Evolutionary conservation across 1,140 invertebrate species (phyloP).

Genomic region (Ips nitidus): DNA sequence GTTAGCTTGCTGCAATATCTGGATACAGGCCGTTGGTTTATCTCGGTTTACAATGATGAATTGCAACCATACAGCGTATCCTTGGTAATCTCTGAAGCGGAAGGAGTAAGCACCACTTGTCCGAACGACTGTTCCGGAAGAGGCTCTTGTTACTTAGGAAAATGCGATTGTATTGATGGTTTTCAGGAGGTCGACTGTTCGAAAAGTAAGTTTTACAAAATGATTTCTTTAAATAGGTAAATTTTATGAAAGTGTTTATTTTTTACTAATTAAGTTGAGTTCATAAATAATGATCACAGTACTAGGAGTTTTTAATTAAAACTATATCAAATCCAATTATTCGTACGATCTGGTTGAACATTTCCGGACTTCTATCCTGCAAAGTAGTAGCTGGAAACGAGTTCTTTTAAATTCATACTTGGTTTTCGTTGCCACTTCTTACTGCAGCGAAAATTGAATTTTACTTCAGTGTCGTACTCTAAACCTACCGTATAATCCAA

Average conservation of each 20-base stretch:
- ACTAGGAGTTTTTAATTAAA: no score
- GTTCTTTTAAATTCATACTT: background rate
- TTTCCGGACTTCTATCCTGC: no score
- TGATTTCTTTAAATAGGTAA: background rate
- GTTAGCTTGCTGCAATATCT: slow-evolving; percentile 85
- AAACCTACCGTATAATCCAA: slow-evolving; percentile 29
- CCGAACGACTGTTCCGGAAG: slow-evolving; percentile 93
- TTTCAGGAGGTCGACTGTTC: slow-evolving; percentile 90
- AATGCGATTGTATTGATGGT: slow-evolving; percentile 94
- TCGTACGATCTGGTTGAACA: no score
- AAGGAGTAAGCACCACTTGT: slow-evolving; percentile 85
- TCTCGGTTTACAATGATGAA: slow-evolving; percentile 95
- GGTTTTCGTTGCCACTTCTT: slow-evolving; percentile 11
- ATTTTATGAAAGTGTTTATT: background rate
- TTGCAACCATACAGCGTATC: slow-evolving; percentile 78
- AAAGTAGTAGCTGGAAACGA: no score
- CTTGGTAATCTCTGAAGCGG: slow-evolving; percentile 78
- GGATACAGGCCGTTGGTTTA: slow-evolving; percentile 92
- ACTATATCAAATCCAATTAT: no score
- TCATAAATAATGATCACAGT: no score
- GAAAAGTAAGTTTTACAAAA: slow-evolving; percentile 71
- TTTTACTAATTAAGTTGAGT: no score
- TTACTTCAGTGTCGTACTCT: slow-evolving; percentile 11
- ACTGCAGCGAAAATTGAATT: slow-evolving; percentile 9
- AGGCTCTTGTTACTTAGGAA: slow-evolving; percentile 92